These are phyloP conservation scores for Anguilla marmorata DNA, from an alignment of 2,797 vertebrate genomes.

Conservation along the genomic window DNA sequence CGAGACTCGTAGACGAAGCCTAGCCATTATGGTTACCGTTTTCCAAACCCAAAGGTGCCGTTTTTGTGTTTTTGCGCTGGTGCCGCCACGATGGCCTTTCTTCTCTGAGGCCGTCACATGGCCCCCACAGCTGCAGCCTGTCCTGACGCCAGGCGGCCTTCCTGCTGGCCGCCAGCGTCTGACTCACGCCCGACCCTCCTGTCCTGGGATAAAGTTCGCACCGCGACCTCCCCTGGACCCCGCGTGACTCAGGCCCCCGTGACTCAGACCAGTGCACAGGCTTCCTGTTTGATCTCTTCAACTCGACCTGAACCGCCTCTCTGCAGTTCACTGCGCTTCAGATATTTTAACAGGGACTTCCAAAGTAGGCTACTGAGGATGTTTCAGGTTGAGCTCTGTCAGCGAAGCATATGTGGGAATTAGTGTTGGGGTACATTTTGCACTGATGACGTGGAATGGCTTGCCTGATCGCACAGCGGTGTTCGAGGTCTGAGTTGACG, in stretches of 20 bases:
- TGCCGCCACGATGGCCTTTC: background rate
- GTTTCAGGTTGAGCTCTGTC: background rate
- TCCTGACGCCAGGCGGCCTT: background rate
- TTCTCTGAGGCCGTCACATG: background rate
- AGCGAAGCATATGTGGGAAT: background rate
- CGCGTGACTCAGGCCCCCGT: background rate
- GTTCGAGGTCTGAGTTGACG: background rate
- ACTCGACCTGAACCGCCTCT: background rate
- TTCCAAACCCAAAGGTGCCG: background rate
- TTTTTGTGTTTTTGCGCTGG: background rate
- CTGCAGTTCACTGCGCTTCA: background rate
- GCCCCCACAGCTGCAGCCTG: background rate
- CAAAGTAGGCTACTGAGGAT: background rate
- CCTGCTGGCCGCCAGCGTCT: background rate
- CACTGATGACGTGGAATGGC: background rate
- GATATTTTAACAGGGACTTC: background rate
- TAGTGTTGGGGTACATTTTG: background rate
- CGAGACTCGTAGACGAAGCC: background rate
- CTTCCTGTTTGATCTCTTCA: background rate
- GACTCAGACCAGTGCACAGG: background rate
- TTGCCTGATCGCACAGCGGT: background rate
- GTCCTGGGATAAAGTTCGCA: background rate
- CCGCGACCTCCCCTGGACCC: conserved; percentile 7
- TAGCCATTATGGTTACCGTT: background rate
- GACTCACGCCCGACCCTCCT: background rate